phyloP scores from a whole-genome alignment of 2,113 vertebrate genomes.

The Mastomys coucha region DNA sequence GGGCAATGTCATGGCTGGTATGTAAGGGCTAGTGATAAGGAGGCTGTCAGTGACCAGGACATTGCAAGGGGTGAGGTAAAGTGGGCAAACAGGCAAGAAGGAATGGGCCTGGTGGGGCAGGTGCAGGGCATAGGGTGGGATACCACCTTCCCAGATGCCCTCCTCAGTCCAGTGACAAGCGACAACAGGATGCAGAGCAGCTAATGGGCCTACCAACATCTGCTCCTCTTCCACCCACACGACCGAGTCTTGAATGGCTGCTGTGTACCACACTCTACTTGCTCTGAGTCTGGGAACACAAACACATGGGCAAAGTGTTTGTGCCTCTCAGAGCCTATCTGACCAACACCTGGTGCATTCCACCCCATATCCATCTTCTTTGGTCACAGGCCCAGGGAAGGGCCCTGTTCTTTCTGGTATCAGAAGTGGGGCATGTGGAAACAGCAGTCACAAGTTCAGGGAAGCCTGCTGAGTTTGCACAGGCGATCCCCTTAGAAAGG shows the following conservation, averaged over 20 bases:
- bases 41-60: background rate
- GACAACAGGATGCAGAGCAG: fast-evolving
- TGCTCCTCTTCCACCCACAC: too few species aligned
- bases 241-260: background rate
- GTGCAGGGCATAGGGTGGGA: background rate
- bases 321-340: background rate
- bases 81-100: too few species aligned
- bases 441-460: fast-evolving
- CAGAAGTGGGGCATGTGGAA: background rate
- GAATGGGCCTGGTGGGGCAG: background rate
- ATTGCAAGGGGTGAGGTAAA: fast-evolving
- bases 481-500: background rate
- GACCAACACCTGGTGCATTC: background rate
- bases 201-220: background rate
- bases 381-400: background rate
- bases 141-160: background rate
- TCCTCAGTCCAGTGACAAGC: background rate
- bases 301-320: background rate
- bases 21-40: background rate
- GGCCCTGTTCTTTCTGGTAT: background rate
- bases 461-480: background rate
- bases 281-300: background rate
- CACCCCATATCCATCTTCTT: background rate
- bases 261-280: fast-evolving
- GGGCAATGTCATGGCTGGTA: background rate